Evolutionary conservation across 2,888 invertebrate genomes (phyloP), one percentile per base, ranked within the genome.

Genomic region (Petrolisthes cinctipes): DNA sequence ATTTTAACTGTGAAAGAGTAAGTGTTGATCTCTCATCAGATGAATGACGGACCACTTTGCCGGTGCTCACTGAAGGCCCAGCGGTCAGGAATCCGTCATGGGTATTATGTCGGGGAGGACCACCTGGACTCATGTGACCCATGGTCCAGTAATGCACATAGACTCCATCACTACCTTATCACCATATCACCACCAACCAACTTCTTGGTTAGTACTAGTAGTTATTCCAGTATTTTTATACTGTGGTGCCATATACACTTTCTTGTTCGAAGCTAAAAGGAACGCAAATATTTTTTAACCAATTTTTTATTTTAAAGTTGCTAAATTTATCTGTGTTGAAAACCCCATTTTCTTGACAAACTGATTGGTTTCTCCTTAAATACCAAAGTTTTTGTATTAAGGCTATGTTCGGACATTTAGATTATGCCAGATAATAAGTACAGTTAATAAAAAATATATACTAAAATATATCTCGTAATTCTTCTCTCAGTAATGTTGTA

Each of bases 11-110:
- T n/a, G n/a, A n/a, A n/a, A n/a, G n/a, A n/a, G n/a, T 23, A 37
- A 4, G 6, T 57, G 20, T 61, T 4, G 20, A 11, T 61, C 51
- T 89, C 68, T 76, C 91, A 89, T 23, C 92, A 95, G 94, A 97
- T 98, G 97, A 99, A 99, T 93, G 99, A 99, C 92, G 99, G 99
- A 0, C 99, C 99, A 0, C 93, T 98, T 1, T 99, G 99, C 92
- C 95, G 98, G 66, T 99, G 99, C 92, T 98, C 98, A 91, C 95
- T 95, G 0, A 97, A 97, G 92, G 96, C 98, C 0, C 94, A 96
- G 4, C 95, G 97, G 82, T 95, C 95, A 87, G 99, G 99, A 23
- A 98, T 99, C 92, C 94, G 99, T 0, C 99, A 99, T 93, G 97
- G 98, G 7, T 97, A 98, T 90, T 99, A 98, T 93, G 97, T 97